phyloP scores from a whole-genome alignment of 2,888 invertebrate species.

The Drosophila diplacantha region DNA sequence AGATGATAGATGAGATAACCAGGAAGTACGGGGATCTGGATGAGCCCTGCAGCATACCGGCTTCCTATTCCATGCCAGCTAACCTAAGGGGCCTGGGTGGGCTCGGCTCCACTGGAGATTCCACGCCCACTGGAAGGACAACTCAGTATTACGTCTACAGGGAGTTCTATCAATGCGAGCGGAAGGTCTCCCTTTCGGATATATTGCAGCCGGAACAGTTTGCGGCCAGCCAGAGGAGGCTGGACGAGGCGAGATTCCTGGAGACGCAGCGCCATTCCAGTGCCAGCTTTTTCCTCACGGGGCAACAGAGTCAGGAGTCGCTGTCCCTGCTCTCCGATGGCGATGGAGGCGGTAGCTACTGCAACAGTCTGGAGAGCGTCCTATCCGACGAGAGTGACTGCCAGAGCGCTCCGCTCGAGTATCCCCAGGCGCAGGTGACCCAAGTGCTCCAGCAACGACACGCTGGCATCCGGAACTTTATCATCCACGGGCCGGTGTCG shows the following conservation, averaged over 20 bases:
- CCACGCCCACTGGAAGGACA: slow-evolving; percentile 80
- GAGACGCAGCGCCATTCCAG: slow-evolving; percentile 84
- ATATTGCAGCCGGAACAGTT: slow-evolving; percentile 78
- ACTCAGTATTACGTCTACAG: slow-evolving; percentile 88
- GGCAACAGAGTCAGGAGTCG: slow-evolving; percentile 86
- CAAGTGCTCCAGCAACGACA: slow-evolving; percentile 78
- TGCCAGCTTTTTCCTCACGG: slow-evolving; percentile 89
- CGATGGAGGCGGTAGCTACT: slow-evolving; percentile 80
- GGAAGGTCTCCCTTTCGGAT: slow-evolving; percentile 82
- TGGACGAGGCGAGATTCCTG: slow-evolving; percentile 78
- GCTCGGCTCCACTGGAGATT: slow-evolving; percentile 78
- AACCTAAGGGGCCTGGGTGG: slow-evolving; percentile 58
- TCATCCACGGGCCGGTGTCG: slow-evolving; percentile 78
- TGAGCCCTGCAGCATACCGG: slow-evolving; percentile 61
- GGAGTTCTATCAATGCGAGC: slow-evolving; percentile 78
- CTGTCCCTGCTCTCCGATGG: slow-evolving; percentile 86
- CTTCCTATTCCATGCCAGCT: slow-evolving; percentile 74
- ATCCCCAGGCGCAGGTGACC: slow-evolving; percentile 27
- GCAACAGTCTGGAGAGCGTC: slow-evolving; percentile 88
- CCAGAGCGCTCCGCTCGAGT: slow-evolving; percentile 86
- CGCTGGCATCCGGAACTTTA: slow-evolving; percentile 74
- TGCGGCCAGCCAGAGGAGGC: slow-evolving; percentile 60
- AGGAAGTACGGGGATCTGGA: slow-evolving; percentile 82
- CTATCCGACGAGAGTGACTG: slow-evolving; percentile 89
- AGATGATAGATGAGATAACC: slow-evolving; percentile 83